phyloP scores from a whole-genome alignment of 2,797 vertebrate species.

The Spondyliosoma cantharus region DNA sequence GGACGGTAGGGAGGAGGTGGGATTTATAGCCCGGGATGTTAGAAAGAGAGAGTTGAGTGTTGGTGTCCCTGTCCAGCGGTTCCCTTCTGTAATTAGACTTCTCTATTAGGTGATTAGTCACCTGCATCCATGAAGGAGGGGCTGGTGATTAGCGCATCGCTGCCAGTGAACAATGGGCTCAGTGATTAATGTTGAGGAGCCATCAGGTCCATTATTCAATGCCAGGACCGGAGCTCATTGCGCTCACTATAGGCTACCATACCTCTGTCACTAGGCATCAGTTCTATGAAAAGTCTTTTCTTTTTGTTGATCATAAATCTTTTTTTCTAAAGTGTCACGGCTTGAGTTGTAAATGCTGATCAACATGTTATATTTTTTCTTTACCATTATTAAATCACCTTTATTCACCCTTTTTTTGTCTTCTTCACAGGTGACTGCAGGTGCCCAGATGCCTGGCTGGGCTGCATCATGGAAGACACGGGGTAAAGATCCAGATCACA shows the following conservation, averaged over 20 bases:
- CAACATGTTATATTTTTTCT: no score
- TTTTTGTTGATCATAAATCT: no score
- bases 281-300: not conserved
- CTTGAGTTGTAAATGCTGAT: no score
- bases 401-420: not conserved
- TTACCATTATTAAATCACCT: not conserved
- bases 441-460: constrained; percentile 92
- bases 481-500: constrained; percentile 83
- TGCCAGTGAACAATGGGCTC: constrained; percentile 50
- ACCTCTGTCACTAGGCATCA: not conserved
- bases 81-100: constrained; percentile 67
- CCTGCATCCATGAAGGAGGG: constrained; percentile 45
- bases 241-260: not conserved
- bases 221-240: constrained; percentile 40
- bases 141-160: constrained; percentile 30
- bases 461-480: constrained; percentile 97
- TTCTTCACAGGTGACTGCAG: constrained; percentile 89
- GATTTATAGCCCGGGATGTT: not conserved
- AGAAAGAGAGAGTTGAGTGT: not conserved
- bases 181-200: constrained; percentile 60
- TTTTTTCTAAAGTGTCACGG: no score
- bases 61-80: constrained; percentile 38
- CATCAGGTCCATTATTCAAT: constrained; percentile 55
- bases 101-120: constrained; percentile 69
- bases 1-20: not conserved